Base-by-base conservation (phyloP, 2,797 vertebrate species). In the Heterohyrax brucei region DNA sequence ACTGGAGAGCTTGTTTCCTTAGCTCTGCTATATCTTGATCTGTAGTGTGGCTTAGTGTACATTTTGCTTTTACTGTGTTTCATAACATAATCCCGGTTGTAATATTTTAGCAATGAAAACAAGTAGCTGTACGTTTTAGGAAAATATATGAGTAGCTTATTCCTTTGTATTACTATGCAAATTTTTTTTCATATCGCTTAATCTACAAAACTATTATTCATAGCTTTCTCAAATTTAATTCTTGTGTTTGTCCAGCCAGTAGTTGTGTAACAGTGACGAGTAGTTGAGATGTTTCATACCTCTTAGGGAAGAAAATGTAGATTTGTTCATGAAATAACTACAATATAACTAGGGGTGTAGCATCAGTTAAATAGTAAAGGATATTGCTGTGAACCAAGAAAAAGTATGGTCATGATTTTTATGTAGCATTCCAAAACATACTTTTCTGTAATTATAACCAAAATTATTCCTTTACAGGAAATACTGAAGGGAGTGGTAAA, bases 171-270 rank as follows among this genome's bases (percentile, higher is more conserved):
- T 75, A n/a, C 30, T 81, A 13, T 33, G 7, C 81, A 94, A 88
- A 81, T 79, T 68, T 79, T 0, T 0, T 53, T 94, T 85, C 16
- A 13, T 91, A 2, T 87, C 44, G 62, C 78, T 78, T 93, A 91
- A 72, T 88, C n/a, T 68, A 61, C 0, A 68, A 7, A 92, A 33
- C 7, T 28, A 59, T 90, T 93, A 64, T 82, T 78, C 10, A 53
- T 80, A 50, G 22, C 44, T 86, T 92, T 92, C 75, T 81, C 68
- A 91, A 4, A 89, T 95, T 96, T 90, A 50, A 66, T 68, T 95
- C 30, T 26, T 3, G 1, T 94, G 10, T 77, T 89, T 97, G 33
- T 26, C 30, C 33, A 81, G 59, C 48, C 73, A 82, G 2, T 91
- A 56, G 18, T 70, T 90, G 18, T 79, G 46, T 59, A 59, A 62